A percentile compares a stretch with the other conserved stretches of the same genome.
Evolutionary conservation across 2,888 invertebrate species (phyloP).

Genomic region (Merodon equestris): DNA sequence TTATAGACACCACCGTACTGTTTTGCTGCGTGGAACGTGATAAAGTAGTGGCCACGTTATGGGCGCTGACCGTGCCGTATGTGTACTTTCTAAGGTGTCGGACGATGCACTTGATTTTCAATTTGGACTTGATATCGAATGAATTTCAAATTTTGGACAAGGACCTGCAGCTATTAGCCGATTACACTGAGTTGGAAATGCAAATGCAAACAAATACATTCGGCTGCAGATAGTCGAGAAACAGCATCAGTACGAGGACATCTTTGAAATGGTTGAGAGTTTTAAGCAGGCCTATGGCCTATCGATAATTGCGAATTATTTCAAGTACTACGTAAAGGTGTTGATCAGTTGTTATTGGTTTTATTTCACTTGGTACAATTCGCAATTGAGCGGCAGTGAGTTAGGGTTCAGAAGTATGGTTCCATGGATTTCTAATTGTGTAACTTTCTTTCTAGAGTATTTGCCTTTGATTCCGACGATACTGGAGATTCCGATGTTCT

Average conservation of each 20-base stretch:
- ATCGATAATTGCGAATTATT: constrained; percentile 36
- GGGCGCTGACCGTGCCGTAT: background rate
- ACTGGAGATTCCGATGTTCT: constrained; percentile 56
- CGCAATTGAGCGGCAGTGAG: constrained; percentile 19
- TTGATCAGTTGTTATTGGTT: constrained; percentile 46
- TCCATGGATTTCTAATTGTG: background rate
- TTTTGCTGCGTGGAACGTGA: background rate
- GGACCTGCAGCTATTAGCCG: constrained; percentile 43
- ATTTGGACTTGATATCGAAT: constrained; percentile 30
- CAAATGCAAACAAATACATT: constrained; percentile 40
- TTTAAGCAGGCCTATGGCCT: constrained; percentile 32
- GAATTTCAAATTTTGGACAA: constrained; percentile 34
- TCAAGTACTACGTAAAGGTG: constrained; percentile 29
- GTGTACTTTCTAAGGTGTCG: constrained; percentile 33
- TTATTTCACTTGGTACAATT: constrained; percentile 39
- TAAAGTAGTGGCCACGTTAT: background rate
- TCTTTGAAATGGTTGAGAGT: constrained; percentile 39
- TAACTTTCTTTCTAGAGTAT: constrained; percentile 58
- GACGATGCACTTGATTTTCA: constrained; percentile 44
- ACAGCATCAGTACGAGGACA: constrained; percentile 32
- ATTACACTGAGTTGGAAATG: constrained; percentile 35
- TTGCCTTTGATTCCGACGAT: constrained; percentile 67
- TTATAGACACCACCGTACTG: background rate
- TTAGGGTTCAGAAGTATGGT: background rate
- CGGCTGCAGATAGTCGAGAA: constrained; percentile 26